Percentiles rank a stretch among this genome's conserved stretches.
Evolutionary conservation across 2,797 vertebrate species (phyloP).

Genomic region (Chaunax sp.): DNA sequence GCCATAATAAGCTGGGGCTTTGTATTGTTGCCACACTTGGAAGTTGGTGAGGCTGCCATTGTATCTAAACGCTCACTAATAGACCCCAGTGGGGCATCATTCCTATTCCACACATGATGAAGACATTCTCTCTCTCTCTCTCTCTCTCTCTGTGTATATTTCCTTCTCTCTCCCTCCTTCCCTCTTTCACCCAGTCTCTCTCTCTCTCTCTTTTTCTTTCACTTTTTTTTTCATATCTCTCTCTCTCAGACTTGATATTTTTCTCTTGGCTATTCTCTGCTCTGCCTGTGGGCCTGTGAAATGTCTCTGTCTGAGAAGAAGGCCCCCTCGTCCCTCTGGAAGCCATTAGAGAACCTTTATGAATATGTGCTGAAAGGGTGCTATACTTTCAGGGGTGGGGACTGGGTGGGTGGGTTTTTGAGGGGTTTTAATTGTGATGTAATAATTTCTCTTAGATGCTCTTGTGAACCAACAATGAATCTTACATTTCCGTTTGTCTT

Average conservation of each 20-base stretch:
- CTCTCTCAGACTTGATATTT: constrained; percentile 65
- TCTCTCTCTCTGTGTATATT: background rate
- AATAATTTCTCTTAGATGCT: constrained; percentile 58
- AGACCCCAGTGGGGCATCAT: constrained; percentile 86
- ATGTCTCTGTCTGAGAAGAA: constrained; percentile 79
- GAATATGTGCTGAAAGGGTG: constrained; percentile 82
- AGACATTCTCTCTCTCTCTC: constrained; percentile 69
- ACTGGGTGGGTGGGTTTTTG: constrained; percentile 61
- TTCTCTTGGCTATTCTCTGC: constrained; percentile 67
- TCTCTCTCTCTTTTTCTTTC: background rate
- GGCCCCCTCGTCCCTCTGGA: constrained; percentile 80
- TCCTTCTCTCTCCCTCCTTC: constrained; percentile 1
- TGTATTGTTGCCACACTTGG: constrained; percentile 61
- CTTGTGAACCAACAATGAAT: constrained; percentile 49
- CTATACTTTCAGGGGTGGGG: constrained; percentile 69
- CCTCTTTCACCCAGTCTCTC: background rate
- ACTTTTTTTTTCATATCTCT: constrained; percentile 2
- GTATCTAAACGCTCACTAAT: constrained; percentile 84
- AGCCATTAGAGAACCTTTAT: constrained; percentile 86
- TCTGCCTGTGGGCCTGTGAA: constrained; percentile 81
- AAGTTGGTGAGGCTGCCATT: constrained; percentile 68
- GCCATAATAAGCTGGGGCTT: constrained; percentile 58
- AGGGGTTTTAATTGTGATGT: constrained; percentile 58
- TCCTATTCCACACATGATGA: constrained; percentile 85
- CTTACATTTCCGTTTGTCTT: constrained; percentile 35